Conservation (phyloP, 2,888 invertebrate genomes). For the Trissolcus japonicus region DNA sequence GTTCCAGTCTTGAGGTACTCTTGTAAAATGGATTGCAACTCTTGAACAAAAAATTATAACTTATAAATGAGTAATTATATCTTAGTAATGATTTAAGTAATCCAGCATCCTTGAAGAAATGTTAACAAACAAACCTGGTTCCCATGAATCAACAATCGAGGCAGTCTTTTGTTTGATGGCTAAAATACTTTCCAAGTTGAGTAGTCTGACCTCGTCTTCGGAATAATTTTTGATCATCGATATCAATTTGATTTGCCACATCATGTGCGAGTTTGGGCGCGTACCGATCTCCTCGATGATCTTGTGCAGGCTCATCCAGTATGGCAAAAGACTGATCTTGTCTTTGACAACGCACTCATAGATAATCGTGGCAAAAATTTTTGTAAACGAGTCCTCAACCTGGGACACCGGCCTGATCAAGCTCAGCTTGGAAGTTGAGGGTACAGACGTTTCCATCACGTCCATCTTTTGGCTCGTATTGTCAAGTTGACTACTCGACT, state of each 20-base stretch:
- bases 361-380: slow-evolving; percentile 77
- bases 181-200: slow-evolving; percentile 80
- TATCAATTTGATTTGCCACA: slow-evolving; percentile 87
- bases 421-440: slow-evolving; percentile 37
- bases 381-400: slow-evolving; percentile 68
- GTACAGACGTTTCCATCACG: slow-evolving; percentile 60
- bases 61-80: slow-evolving; percentile 4
- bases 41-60: slow-evolving; percentile 59
- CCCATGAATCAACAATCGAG: slow-evolving; percentile 79
- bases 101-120: too few species aligned
- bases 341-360: slow-evolving; percentile 90
- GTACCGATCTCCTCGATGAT: slow-evolving; percentile 79
- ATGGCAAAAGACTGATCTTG: slow-evolving; percentile 85
- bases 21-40: slow-evolving; percentile 76
- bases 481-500: slow-evolving; percentile 55
- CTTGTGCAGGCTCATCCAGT: slow-evolving; percentile 81
- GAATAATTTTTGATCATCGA: slow-evolving; percentile 75
- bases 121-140: slow-evolving; percentile 70
- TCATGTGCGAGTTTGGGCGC: slow-evolving; percentile 79
- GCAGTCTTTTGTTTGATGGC: slow-evolving; percentile 80
- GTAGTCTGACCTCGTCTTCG: slow-evolving; percentile 75
- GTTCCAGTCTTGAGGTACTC: slow-evolving; percentile 78
- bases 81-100: too few species aligned
- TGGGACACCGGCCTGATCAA: slow-evolving; percentile 55
- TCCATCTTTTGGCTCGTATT: slow-evolving; percentile 67